Percentiles rank a stretch among this genome's conserved stretches.
Conservation (phyloP, 2,797 vertebrate genomes). For the Monodelphis domestica region DNA sequence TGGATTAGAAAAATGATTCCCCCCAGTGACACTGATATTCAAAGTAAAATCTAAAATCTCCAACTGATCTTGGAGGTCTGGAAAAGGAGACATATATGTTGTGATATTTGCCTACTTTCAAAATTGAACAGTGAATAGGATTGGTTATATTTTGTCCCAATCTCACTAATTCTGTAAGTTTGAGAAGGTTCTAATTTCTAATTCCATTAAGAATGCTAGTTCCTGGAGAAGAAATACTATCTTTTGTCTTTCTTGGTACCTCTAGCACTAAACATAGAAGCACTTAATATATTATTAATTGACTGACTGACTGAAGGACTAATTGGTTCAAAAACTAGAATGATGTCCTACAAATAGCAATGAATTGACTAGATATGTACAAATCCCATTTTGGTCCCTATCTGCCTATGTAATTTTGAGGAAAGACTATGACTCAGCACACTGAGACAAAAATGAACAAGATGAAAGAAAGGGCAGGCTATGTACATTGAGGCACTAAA, state of each 20-base stretch:
- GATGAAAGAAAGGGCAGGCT: not conserved
- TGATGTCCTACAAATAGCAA: not conserved
- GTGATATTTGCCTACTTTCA: not conserved
- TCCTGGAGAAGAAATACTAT: not conserved
- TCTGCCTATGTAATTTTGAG: not conserved
- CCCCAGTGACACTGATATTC: not conserved
- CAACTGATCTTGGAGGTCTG: not conserved
- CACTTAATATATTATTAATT: not conserved
- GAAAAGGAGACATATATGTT: not conserved
- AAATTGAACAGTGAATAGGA: not conserved
- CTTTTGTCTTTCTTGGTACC: not conserved
- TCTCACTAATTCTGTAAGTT: not conserved
- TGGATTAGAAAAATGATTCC: not conserved
- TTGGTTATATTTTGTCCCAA: not conserved
- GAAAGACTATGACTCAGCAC: not conserved
- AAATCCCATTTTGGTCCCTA: not conserved
- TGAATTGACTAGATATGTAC: not conserved
- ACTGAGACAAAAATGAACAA: too few relatives aligned
- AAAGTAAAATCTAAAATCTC: slow-evolving; percentile 12
- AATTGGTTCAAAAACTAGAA: not conserved
- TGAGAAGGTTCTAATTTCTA: too few relatives aligned
- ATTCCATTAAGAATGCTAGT: not conserved
- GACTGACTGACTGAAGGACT: not conserved
- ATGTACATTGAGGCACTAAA: not conserved
- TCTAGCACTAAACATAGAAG: not conserved